Conservation (phyloP, 2,888 invertebrate species). For the Euplagia quadripunctaria region DNA sequence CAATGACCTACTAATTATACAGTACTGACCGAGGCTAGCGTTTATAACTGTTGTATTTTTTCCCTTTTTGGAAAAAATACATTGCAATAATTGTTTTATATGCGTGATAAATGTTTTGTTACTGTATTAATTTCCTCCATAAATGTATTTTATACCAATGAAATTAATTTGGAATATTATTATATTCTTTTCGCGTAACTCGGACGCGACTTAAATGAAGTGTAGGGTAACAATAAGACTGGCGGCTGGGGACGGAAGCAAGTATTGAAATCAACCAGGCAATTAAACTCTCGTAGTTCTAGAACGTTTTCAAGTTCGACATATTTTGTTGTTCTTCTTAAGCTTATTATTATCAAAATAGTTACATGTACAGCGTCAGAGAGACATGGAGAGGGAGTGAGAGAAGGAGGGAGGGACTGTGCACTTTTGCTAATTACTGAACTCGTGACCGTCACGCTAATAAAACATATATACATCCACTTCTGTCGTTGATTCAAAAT, state of each 20-base stretch:
- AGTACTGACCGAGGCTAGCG: background rate
- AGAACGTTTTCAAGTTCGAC: background rate
- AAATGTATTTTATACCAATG: background rate
- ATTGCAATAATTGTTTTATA: no score
- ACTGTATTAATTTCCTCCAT: no score
- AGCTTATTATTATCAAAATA: no score
- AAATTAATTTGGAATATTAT: background rate
- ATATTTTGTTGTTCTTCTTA: background rate
- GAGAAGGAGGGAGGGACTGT: no score
- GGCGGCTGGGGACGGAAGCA: background rate
- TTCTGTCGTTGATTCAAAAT: background rate
- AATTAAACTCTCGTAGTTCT: no score
- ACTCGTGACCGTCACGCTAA: no score
- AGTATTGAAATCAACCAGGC: background rate
- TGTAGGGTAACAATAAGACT: background rate
- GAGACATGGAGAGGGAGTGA: no score
- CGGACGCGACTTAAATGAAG: background rate
- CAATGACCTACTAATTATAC: slow-evolving; percentile 2
- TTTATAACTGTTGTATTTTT: background rate
- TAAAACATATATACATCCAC: no score
- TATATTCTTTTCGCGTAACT: background rate
- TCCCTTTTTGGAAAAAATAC: background rate
- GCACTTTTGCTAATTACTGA: no score
- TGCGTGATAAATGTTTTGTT: no score
- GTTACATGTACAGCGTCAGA: no score